Evolutionary conservation across 2,888 invertebrate genomes (phyloP), one percentile per base, ranked within the genome.

Genomic region (Osmoderma eremita): DNA sequence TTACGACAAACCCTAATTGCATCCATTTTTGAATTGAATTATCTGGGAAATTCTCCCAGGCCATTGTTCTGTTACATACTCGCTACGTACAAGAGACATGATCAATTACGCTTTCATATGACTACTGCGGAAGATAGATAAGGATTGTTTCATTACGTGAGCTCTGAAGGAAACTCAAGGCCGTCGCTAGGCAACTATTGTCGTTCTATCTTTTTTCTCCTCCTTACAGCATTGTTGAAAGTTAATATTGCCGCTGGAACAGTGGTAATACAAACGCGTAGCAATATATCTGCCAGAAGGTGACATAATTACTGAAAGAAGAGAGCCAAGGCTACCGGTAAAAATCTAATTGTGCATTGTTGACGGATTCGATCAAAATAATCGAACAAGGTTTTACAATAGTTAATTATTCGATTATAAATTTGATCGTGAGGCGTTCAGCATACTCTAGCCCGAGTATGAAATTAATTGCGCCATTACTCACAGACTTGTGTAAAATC

Each of bases 241-340:
- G 30, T 30, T 45, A 15, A 24, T 61, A 61, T 30, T 30, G 30
- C 58, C 45, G 24, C 45, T 17, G 17, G 58, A 61, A n/a, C 53
- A 15, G 10, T 12, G 17, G 45, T 30, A 61, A 17, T 61, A 45
- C 18, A 12, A 6, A n/a, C 38, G 17, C 38, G 18, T 15, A 3
- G 48, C 30, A 45, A 61, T 24, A 45, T 13, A 42, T 30, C 42
- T 36, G 30, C 30, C 3, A 61, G 45, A 24, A 61, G 45, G 36
- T 61, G 58, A 61, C 45, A 45, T 61, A 61, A 61, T 42, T 61
- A 45, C 30, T 61, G 45, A 45, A 61, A 58, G 58, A 61, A 61
- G 58, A 61, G 58, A 45, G n/a, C 45, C 58, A 48, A 61, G 58
- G 58, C 30, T 61, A 24, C 30, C 45, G 42, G 58, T 42, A 45